These are phyloP conservation scores for Drosophila subobscura DNA, from an alignment of 1,140 invertebrate genomes.

Conservation along the genomic window DNA sequence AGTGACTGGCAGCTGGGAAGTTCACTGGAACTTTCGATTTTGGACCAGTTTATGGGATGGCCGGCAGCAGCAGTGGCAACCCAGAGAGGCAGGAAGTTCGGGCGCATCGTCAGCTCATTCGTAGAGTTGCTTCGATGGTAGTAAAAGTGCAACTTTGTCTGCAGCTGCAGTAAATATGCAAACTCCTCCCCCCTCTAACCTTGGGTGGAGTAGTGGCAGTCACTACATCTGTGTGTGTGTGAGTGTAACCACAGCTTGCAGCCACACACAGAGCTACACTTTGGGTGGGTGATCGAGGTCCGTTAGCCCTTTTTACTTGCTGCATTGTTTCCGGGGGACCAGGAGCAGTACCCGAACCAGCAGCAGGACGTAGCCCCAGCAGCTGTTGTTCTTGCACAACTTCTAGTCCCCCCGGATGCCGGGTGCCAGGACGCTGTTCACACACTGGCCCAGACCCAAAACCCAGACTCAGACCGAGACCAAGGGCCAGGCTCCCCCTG, in stretches of 20 bases:
- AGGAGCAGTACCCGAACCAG: not conserved
- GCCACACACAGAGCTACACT: constrained; percentile 29
- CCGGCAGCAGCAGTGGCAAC: not conserved
- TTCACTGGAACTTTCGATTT: constrained; percentile 77
- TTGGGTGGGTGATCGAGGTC: constrained; percentile 28
- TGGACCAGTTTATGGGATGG: constrained; percentile 48
- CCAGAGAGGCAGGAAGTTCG: constrained; percentile 5
- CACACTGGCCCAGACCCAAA: constrained; percentile 17
- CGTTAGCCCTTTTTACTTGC: constrained; percentile 37
- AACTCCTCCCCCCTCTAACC: constrained; percentile 49
- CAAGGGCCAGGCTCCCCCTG: not conserved
- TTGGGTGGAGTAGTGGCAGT: constrained; percentile 32
- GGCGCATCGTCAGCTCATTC: constrained; percentile 50
- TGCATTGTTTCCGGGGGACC: constrained; percentile 43
- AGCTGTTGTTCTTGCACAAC: constrained; percentile 59
- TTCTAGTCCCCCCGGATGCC: constrained; percentile 18
- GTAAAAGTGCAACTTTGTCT: constrained; percentile 78
- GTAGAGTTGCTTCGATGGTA: constrained; percentile 45
- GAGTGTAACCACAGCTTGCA: constrained; percentile 45
- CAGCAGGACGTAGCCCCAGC: constrained; percentile 25
- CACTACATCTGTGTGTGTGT: constrained; percentile 25
- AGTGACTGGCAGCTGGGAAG: constrained; percentile 18
- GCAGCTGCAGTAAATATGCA: constrained; percentile 46
- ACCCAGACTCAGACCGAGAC: not conserved
- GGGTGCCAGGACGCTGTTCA: constrained; percentile 12